Evolutionary conservation across 2,888 invertebrate genomes (phyloP), one percentile per base, ranked within the genome.

Genomic region (Drosophila heteroneura): DNA sequence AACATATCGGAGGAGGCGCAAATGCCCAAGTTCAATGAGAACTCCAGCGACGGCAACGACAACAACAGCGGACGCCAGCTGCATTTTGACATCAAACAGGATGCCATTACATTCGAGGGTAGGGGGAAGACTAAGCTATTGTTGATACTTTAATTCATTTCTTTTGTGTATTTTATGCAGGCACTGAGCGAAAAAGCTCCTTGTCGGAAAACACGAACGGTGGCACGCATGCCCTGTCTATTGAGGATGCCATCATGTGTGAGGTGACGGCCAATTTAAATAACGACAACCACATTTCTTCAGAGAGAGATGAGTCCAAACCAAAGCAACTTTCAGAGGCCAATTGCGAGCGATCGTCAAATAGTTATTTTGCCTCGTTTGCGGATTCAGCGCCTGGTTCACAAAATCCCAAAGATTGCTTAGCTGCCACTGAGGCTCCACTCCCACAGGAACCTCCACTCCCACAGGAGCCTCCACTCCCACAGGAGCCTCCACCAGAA

Each of bases 1-100:
- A 93, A 93, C 63, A 93, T 93, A 7, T 93, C 93, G 0, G 93
- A 93, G 41, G 93, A 93, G 62, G 93, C 93, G 0, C 93, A 93
- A 84, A 93, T 93, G 93, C 93, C 93, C 0, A 92, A 92, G 72
- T 93, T 93, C 39, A 91, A 80, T 74, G 93, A 93, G 19, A 93
- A 93, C 59, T 92, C 92, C 0, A 85, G 85, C 65, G 91, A 91
- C 35, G 61, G 76, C 0, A 82, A 74, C 5, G 74, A 76, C 22
- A 68, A 77, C n/a, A 74, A 77, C n/a, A 49, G 56, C 62, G 78
- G 59, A 5, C 66, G 71, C 5, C 78, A 77, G n/a, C 70, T 92
- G 37, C 93, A 92, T 72, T 93, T 93, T 61, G 93, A 93, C 59
- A 93, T 93, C n/a, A 93, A 92, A 59, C 92, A 92, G 58, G 92